These are phyloP conservation scores for Tetragonula carbonaria DNA, from an alignment of 2,888 invertebrate genomes.

Conservation along the genomic window DNA sequence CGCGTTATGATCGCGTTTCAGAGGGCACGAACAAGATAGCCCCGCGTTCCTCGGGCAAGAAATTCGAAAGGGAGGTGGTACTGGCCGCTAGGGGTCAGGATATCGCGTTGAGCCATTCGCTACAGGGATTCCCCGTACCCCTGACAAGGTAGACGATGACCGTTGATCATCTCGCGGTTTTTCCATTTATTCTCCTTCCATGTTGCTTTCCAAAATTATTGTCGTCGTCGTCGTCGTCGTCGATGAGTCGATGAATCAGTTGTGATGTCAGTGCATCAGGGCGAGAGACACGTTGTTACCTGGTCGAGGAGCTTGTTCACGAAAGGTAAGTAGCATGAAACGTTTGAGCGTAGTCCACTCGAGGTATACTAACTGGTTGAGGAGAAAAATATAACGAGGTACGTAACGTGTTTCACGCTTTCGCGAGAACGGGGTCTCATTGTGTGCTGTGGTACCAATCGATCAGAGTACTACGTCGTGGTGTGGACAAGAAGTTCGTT, in stretches of 20 bases:
- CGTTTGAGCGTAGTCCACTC: slow-evolving; percentile 27
- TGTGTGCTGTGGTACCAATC: background rate
- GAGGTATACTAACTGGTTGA: slow-evolving; percentile 19
- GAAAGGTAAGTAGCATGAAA: slow-evolving; percentile 66
- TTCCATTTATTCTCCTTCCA: slow-evolving; percentile 13
- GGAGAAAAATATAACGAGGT: slow-evolving; percentile 37
- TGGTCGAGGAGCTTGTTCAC: background rate
- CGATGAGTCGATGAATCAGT: slow-evolving; percentile 52
- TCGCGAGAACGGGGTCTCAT: slow-evolving; percentile 23
- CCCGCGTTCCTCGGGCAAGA: slow-evolving; percentile 85
- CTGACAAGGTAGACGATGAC: slow-evolving; percentile 87
- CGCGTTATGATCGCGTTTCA: slow-evolving; percentile 81
- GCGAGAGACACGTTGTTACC: slow-evolving; percentile 1
- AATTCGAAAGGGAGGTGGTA: slow-evolving; percentile 85
- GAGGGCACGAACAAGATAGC: slow-evolving; percentile 89
- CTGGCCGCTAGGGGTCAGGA: slow-evolving; percentile 80
- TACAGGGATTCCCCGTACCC: slow-evolving; percentile 91
- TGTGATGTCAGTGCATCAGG: slow-evolving; percentile 1
- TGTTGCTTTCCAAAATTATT: slow-evolving; percentile 13
- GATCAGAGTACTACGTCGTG: background rate
- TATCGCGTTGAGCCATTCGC: slow-evolving; percentile 88
- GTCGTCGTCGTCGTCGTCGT: slow-evolving; percentile 32
- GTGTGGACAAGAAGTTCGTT: too few species aligned
- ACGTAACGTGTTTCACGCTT: slow-evolving; percentile 35
- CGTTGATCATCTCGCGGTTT: slow-evolving; percentile 17